phyloP scores from a whole-genome alignment of 2,888 invertebrate species.

The Abscondita cerata region DNA sequence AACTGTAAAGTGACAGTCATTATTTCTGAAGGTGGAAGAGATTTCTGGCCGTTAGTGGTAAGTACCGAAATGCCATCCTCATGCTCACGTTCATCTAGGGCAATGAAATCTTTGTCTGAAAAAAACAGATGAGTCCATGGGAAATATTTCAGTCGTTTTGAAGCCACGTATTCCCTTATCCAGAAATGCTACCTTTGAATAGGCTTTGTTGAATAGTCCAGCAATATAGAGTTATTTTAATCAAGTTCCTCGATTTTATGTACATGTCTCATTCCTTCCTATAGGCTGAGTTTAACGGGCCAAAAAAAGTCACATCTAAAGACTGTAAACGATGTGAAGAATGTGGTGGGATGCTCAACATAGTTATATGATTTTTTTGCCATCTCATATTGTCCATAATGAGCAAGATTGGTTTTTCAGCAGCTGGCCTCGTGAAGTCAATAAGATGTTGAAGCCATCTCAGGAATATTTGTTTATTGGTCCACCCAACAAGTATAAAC shows the following conservation, averaged over 20 bases:
- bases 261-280: constrained; percentile 7
- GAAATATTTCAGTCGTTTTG: constrained; percentile 26
- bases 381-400: constrained; percentile 15
- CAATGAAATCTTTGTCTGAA: constrained; percentile 4
- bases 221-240: constrained; percentile 33
- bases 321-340: not conserved
- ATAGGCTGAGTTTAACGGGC: not conserved
- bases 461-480: constrained; percentile 20
- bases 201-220: constrained; percentile 32
- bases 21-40: not conserved
- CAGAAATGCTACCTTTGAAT: constrained; percentile 21
- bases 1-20: constrained; percentile 10
- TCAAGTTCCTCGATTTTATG: constrained; percentile 6
- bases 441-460: constrained; percentile 15
- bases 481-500: constrained; percentile 19
- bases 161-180: constrained; percentile 34
- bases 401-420: constrained; percentile 14
- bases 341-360: too few relatives aligned
- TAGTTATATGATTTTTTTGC: not conserved
- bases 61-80: not conserved
- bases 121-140: constrained; percentile 16
- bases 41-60: constrained; percentile 1
- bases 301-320: not conserved
- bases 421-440: constrained; percentile 14
- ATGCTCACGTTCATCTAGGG: not conserved